Conservation (phyloP, 2,113 vertebrate species). For the Conger conger region DNA sequence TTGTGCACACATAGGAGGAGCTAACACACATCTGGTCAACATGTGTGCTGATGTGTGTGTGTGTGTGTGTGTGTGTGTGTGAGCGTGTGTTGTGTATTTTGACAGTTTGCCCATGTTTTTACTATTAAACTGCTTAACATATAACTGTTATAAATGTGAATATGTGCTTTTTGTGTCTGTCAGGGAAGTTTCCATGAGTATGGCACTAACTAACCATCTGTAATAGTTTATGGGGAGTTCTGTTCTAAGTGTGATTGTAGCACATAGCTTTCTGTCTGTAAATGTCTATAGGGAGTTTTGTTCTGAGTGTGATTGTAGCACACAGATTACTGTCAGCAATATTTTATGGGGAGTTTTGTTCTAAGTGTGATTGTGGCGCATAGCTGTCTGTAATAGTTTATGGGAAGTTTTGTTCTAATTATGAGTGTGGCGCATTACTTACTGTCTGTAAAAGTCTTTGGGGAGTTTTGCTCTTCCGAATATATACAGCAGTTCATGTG, state of each 20-base stretch:
- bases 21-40: constrained; percentile 19
- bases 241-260: too few relatives aligned
- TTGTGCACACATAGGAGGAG: not conserved
- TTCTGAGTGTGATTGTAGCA: too few relatives aligned
- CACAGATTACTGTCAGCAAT: too few relatives aligned
- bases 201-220: not conserved
- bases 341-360: too few relatives aligned
- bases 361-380: too few relatives aligned
- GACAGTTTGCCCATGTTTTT: not conserved
- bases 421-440: too few relatives aligned
- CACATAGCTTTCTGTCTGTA: too few relatives aligned
- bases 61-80: not conserved
- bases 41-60: not conserved
- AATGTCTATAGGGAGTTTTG: too few relatives aligned
- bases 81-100: constrained; percentile 2
- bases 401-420: not conserved
- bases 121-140: not conserved
- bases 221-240: not conserved
- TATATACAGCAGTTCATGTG: not conserved
- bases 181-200: not conserved
- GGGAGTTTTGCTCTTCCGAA: not conserved
- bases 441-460: too few relatives aligned
- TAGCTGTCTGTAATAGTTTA: not conserved
- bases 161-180: not conserved
- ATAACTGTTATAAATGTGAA: not conserved